A percentile compares a stretch with the other conserved stretches of the same genome.
These are phyloP conservation scores for Antechinus flavipes DNA, from an alignment of 2,113 vertebrate genomes.

Conservation along the genomic window DNA sequence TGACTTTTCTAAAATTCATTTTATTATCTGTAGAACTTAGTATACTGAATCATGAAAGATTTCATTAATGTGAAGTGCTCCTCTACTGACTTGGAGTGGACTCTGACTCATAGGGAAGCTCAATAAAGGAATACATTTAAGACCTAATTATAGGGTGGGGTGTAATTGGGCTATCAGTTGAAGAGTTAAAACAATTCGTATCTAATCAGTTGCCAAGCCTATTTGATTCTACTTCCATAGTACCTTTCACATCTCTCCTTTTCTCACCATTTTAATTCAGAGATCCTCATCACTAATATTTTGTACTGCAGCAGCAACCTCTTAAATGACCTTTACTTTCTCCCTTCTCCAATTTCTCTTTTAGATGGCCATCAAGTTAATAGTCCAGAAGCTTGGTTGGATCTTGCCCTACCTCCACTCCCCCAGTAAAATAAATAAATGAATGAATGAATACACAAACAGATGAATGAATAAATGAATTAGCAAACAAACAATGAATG, in stretches of 20 bases:
- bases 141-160: not conserved
- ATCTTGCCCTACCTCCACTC: too few relatives aligned
- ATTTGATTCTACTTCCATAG: not conserved
- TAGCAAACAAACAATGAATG: not conserved
- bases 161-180: not conserved
- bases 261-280: not conserved
- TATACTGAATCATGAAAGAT: not conserved
- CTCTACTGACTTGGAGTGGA: not conserved
- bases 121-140: not conserved
- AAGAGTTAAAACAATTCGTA: not conserved
- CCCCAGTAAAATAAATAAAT: not conserved
- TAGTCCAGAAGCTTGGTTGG: not conserved
- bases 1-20: not conserved
- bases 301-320: not conserved
- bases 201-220: not conserved
- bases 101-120: not conserved
- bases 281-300: not conserved
- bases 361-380: not conserved
- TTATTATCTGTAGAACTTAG: not conserved
- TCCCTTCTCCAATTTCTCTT: not conserved
- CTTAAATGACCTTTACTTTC: not conserved
- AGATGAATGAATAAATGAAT: not conserved
- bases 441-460: not conserved
- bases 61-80: not conserved
- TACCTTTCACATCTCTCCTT: not conserved